phyloP scores from a whole-genome alignment of 2,113 vertebrate species.

The Passer domesticus region DNA sequence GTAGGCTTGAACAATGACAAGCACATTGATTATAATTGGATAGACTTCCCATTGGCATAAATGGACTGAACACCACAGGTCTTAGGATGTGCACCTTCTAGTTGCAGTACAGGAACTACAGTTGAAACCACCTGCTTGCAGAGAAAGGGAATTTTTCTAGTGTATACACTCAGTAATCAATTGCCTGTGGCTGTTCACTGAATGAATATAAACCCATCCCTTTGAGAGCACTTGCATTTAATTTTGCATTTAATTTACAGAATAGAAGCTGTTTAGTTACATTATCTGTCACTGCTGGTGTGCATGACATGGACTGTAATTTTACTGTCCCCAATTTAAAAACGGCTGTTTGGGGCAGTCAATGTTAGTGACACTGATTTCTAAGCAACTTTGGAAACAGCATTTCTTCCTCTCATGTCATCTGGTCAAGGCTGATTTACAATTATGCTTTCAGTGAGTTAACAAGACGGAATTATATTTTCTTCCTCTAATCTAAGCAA shows the following conservation, averaged over 20 bases:
- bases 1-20: background rate
- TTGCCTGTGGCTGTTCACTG: background rate
- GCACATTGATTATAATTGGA: background rate
- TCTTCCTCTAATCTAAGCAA: background rate
- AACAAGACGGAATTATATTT: background rate
- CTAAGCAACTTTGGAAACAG: background rate
- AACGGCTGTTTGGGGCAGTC: background rate
- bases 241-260: constrained; percentile 36
- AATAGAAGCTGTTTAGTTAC: background rate
- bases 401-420: background rate
- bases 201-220: background rate
- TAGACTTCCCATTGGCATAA: background rate
- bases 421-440: constrained; percentile 17
- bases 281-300: background rate
- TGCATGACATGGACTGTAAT: background rate
- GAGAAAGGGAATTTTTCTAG: background rate
- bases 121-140: background rate
- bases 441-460: background rate
- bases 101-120: background rate
- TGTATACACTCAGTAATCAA: background rate
- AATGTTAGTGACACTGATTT: background rate
- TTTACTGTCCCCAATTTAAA: background rate
- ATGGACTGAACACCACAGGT: background rate
- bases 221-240: constrained; percentile 18
- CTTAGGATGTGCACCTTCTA: background rate